These are phyloP conservation scores for Hemaris fuciformis DNA, from an alignment of 2,888 invertebrate genomes.

Conservation along the genomic window DNA sequence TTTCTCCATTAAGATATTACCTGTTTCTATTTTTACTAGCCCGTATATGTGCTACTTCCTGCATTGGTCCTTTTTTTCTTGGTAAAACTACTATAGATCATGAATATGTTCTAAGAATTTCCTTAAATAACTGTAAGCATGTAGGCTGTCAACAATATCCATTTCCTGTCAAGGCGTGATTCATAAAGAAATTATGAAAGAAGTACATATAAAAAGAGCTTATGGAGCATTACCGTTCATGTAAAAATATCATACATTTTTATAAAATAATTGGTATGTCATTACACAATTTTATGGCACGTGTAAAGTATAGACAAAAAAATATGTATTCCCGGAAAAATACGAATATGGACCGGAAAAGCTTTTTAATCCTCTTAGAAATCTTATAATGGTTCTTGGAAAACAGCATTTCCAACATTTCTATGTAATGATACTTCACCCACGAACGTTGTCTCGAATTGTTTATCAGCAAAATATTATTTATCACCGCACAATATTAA, in stretches of 20 bases:
- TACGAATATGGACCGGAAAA: neutral
- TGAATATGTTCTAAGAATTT: too few relatives aligned
- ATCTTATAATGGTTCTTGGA: neutral
- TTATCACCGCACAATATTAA: neutral
- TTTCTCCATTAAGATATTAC: neutral
- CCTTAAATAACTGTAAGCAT: too few relatives aligned
- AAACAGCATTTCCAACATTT: neutral
- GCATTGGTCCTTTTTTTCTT: too few relatives aligned
- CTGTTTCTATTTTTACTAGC: neutral
- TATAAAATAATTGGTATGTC: neutral
- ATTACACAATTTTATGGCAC: neutral
- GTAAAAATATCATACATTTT: neutral
- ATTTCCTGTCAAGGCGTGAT: too few relatives aligned
- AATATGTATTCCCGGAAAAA: neutral
- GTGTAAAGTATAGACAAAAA: neutral
- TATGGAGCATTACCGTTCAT: neutral
- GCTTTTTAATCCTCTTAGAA: neutral
- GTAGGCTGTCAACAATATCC: too few relatives aligned
- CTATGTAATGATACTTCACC: neutral
- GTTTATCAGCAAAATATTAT: slow-evolving; percentile 3
- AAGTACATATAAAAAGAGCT: too few relatives aligned
- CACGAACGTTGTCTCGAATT: neutral
- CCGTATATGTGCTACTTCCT: too few relatives aligned
- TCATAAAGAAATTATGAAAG: too few relatives aligned
- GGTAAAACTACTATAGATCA: too few relatives aligned